Evolutionary conservation across 1,140 invertebrate genomes (phyloP).

Genomic region (Drosophila varians): DNA sequence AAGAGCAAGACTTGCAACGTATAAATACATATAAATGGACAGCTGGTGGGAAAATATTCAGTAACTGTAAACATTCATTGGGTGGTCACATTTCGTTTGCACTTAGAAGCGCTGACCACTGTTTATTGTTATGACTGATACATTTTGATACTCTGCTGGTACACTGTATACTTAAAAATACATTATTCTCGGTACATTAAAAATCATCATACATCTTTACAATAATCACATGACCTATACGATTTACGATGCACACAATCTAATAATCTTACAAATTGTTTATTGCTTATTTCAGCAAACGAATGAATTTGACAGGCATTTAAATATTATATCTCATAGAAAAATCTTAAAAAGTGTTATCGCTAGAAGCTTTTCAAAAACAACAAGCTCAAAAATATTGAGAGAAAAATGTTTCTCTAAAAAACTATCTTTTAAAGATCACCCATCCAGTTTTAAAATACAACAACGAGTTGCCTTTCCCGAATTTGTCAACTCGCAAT

Average conservation of each 20-base stretch:
- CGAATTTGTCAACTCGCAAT: not conserved
- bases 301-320: not conserved
- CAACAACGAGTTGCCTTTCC: not conserved
- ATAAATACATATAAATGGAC: too few relatives aligned
- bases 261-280: not conserved
- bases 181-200: too few relatives aligned
- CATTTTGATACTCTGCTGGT: too few relatives aligned
- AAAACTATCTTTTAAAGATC: not conserved
- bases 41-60: too few relatives aligned
- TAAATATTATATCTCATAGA: not conserved
- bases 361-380: not conserved
- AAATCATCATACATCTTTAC: too few relatives aligned
- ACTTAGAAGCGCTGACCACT: too few relatives aligned
- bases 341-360: not conserved
- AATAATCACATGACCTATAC: not conserved
- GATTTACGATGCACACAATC: not conserved
- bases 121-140: too few relatives aligned
- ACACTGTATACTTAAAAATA: too few relatives aligned
- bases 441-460: not conserved
- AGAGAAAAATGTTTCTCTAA: not conserved
- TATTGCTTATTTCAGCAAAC: not conserved
- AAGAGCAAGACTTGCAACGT: too few relatives aligned
- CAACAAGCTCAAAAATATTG: not conserved
- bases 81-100: too few relatives aligned
- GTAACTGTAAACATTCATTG: too few relatives aligned